Evolutionary conservation across 2,797 vertebrate genomes (phyloP), one percentile per base, ranked within the genome.

Genomic region (Phyllotis vaccarum): DNA sequence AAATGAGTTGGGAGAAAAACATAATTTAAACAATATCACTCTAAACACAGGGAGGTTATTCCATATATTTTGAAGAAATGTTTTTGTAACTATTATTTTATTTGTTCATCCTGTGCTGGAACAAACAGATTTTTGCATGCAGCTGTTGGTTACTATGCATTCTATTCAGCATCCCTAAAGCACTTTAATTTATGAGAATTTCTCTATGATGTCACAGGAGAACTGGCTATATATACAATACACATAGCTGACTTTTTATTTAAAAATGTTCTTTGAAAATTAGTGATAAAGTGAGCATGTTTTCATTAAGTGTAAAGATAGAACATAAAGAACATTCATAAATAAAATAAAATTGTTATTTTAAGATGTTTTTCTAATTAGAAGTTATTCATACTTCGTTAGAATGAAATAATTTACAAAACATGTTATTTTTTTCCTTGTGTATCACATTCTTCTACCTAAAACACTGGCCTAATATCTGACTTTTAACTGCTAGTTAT

Each of bases 311-410:
- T 75, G 40, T 21, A 86, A 68, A 74, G 1, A 64, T 86, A 74
- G 6, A 79, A 56, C 75, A 90, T 19, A 70, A 46, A 70, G 0
- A 43, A 17, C 6, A 90, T 76, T 88, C 79, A 43, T 46, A 92
- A 92, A 79, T 58, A 19, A 66, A 89, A 80, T 94, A 70, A 72
- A 93, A 94, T 40, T 70, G n/a, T 56, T 86, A 72, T 92, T 72
- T 90, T 52, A 60, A 68, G 6, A 34, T 66, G n/a, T 43, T 88
- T 86, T 80, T 34, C n/a, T 85, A 58, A 64, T 9, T 11, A 94
- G 94, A 68, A 97, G 91, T 97, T 95, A 76, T 78, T 96, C 92
- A 93, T 97, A 85, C 94, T 87, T 96, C 8, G 54, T 75, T 6
- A 62, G 13, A 94, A 70, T n/a, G 17, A 79, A 91, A 93, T 94